phyloP scores from a whole-genome alignment of 2,797 vertebrate species.

The Malacoraja senta region DNA sequence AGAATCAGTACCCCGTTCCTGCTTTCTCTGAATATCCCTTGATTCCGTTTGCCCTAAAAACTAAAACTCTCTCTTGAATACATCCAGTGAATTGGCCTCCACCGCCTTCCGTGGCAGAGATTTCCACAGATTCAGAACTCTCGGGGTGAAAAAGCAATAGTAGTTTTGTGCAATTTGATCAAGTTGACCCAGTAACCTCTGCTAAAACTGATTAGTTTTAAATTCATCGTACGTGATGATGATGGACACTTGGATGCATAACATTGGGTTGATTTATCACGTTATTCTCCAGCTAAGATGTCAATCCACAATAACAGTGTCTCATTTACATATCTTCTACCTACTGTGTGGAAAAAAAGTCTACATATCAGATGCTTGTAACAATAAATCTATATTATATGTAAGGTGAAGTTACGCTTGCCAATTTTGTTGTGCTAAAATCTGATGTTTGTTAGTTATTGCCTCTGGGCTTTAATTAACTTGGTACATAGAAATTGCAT shows the following conservation, averaged over 20 bases:
- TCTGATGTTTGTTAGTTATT: neutral
- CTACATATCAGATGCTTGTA: neutral
- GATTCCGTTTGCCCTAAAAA: too few relatives aligned
- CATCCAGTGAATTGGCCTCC: too few relatives aligned
- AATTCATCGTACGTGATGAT: neutral
- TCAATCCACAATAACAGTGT: neutral
- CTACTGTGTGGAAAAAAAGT: neutral
- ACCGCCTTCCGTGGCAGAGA: too few relatives aligned
- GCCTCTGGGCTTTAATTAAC: constrained; percentile 14
- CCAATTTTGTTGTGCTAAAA: neutral
- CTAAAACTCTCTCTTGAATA: too few relatives aligned
- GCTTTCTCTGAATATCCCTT: too few relatives aligned
- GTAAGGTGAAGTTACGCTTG: neutral
- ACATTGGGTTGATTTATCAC: neutral
- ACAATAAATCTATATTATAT: neutral
- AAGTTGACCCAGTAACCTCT: neutral
- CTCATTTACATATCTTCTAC: neutral
- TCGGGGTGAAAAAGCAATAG: neutral
- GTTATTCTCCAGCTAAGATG: neutral
- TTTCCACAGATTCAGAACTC: too few relatives aligned
- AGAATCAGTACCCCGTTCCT: too few relatives aligned
- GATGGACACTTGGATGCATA: neutral
- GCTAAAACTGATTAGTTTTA: neutral
- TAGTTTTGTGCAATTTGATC: too few relatives aligned
- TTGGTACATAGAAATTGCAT: neutral